phyloP scores from a whole-genome alignment of 2,113 vertebrate species.

The Ciconia maguari region DNA sequence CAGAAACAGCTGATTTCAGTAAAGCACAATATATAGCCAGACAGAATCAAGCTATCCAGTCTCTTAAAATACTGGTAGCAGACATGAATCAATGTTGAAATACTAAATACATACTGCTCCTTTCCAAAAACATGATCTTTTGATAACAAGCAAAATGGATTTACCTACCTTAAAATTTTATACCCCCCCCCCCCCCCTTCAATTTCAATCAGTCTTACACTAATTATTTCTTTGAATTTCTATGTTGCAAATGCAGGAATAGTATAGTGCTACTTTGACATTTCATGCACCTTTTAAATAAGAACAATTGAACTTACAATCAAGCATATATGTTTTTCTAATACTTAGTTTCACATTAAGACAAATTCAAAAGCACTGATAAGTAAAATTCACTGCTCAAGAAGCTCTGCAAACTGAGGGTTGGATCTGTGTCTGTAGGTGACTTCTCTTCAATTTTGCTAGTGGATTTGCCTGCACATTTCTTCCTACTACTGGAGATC shows the following conservation, averaged over 20 bases:
- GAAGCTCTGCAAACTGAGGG: neutral
- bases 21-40: neutral
- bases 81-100: neutral
- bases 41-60: neutral
- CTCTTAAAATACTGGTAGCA: neutral
- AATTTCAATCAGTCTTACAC: neutral
- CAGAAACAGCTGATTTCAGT: neutral
- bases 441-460: neutral
- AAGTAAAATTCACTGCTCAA: neutral
- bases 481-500: neutral
- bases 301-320: neutral
- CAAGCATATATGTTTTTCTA: neutral
- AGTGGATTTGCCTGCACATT: neutral
- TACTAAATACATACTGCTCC: neutral
- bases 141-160: neutral
- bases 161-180: neutral
- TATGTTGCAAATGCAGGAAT: neutral
- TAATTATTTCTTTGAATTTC: neutral
- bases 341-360: neutral
- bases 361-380: neutral
- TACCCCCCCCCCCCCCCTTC: rapidly evolving
- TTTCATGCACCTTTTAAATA: neutral
- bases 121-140: neutral
- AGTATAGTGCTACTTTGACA: neutral
- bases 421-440: neutral